Evolutionary conservation across 2,888 invertebrate species (phyloP), one percentile per base, ranked within the genome.

Genomic region (Carabus problematicus): DNA sequence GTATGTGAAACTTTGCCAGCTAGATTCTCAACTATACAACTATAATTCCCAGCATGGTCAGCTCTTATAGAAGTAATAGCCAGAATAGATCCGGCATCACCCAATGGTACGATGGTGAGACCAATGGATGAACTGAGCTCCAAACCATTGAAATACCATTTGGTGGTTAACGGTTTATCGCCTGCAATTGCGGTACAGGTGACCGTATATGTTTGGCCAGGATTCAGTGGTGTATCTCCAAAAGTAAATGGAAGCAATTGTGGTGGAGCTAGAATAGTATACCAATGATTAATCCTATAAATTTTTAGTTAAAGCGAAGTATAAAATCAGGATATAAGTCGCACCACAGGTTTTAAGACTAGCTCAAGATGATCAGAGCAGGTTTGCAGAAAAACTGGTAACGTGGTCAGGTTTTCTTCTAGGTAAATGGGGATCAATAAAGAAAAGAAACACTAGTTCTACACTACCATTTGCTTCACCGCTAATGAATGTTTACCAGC

Each of bases 171-270:
- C 70, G 85, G 87, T 62, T 80, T 77, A 78, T 87, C 87, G 70
- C 89, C 91, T 75, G 85, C 84, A 45, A 84, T 84, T 70, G 88
- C 85, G 84, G 87, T 84, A 83, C 89, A 86, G 79, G 86, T 88
- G 74, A 90, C 86, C 82, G 93, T 93, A 75, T 89, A 91, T 72
- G 92, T 89, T 81, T 92, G 91, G 73, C 92, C 93, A 78, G 89
- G 89, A 81, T 88, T 89, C 76, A 92, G 88, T 76, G 91, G 90
- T 74, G 88, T 87, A 80, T 88, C 85, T 73, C 91, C 92, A 82
- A 93, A 92, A 81, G 88, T 87, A 83, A 93, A 93, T 77, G 92
- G 92, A 82, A 87, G 89, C 82, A 93, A 91, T 82, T 88, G 89
- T 80, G 93, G 93, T 78, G 89, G 81, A 83, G 92, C 93, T 93